Conservation (phyloP, 2,888 invertebrate genomes). For the Tholera decimalis region DNA sequence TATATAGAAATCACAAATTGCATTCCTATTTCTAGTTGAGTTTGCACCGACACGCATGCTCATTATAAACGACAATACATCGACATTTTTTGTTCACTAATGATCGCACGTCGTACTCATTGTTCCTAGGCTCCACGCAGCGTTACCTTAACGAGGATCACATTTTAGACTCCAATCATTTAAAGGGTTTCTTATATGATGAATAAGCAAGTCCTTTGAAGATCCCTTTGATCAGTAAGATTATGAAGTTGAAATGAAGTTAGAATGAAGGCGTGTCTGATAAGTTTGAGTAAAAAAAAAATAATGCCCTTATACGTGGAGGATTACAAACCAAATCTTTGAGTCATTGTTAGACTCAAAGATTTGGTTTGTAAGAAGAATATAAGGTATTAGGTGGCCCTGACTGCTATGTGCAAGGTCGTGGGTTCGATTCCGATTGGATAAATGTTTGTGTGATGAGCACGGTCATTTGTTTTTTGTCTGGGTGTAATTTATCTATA, state of each 20-base stretch:
- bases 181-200: constrained; percentile 35
- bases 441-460: too few species aligned
- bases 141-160: constrained; percentile 52
- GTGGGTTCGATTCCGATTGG: too few species aligned
- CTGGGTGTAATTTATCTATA: too few species aligned
- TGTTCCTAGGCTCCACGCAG: constrained; percentile 28
- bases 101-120: constrained; percentile 44
- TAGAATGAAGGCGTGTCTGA: constrained; percentile 11
- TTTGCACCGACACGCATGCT: constrained; percentile 41
- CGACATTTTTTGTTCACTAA: constrained; percentile 63
- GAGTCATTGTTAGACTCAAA: too few species aligned
- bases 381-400: too few species aligned
- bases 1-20: constrained; percentile 37
- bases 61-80: too few species aligned
- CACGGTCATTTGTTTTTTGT: too few species aligned
- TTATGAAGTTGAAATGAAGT: too few species aligned
- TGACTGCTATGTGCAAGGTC: too few species aligned
- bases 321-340: neutral
- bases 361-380: too few species aligned
- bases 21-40: constrained; percentile 36
- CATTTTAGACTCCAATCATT: constrained; percentile 41
- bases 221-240: constrained; percentile 11
- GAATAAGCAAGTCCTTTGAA: constrained; percentile 44
- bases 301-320: too few species aligned
- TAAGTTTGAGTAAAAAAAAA: neutral